These are phyloP conservation scores for Atta texana DNA, from an alignment of 1,140 invertebrate genomes.

Conservation along the genomic window DNA sequence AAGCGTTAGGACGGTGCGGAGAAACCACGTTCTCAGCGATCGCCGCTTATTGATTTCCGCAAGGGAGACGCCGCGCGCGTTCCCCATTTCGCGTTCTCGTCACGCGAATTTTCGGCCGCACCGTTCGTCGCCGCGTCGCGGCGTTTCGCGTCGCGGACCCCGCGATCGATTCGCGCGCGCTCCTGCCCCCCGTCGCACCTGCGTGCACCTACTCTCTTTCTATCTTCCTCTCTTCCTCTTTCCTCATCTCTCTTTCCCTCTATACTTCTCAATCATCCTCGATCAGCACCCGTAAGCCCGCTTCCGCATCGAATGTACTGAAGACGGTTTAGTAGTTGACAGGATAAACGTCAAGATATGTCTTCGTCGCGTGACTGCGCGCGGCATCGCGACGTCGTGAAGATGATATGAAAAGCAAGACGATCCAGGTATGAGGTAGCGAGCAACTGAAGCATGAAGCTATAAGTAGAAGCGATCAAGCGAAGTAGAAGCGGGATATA, in stretches of 20 bases:
- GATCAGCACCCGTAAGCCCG: conserved; percentile 1
- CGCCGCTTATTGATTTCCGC: conserved; percentile 80
- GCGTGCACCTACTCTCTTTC: conserved; percentile 50
- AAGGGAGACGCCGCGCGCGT: conserved; percentile 58
- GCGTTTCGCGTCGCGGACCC: conserved; percentile 68
- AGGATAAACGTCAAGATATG: conserved; percentile 50
- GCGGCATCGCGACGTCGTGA: conserved; percentile 21
- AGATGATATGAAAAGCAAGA: conserved; percentile 18
- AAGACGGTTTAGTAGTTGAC: conserved; percentile 26
- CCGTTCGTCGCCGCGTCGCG: conserved; percentile 69
- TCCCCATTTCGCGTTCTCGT: conserved; percentile 71
- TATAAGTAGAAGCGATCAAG: conserved; percentile 7
- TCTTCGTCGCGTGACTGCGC: conserved; percentile 19
- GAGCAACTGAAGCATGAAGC: conserved; percentile 1
- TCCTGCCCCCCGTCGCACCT: conserved; percentile 70
- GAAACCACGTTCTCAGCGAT: conserved; percentile 67
- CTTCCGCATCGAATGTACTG: conserved; percentile 19
- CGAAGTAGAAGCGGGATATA: not conserved
- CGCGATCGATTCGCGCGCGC: conserved; percentile 76
- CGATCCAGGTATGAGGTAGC: conserved; percentile 29
- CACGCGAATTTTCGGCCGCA: conserved; percentile 77
- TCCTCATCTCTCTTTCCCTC: not conserved
- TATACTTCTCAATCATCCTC: conserved; percentile 25
- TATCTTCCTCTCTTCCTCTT: conserved; percentile 26
- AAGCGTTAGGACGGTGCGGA: not conserved